phyloP scores from a whole-genome alignment of 2,113 vertebrate species.

The Calidris pygmaea region DNA sequence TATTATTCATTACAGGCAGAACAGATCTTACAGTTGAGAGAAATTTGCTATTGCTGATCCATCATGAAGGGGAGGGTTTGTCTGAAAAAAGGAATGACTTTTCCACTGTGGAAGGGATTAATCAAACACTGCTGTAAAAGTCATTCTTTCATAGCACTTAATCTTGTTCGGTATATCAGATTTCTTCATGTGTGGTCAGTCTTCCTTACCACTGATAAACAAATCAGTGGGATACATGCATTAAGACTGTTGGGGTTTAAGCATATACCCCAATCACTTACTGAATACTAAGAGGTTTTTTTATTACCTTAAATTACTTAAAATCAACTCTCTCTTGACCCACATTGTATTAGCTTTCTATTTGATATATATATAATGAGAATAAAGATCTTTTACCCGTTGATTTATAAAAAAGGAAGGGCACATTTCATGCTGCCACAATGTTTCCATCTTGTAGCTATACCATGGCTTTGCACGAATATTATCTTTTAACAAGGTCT shows the following conservation, averaged over 20 bases:
- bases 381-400: background rate
- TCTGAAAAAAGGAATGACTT: background rate
- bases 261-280: background rate
- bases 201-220: background rate
- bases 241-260: background rate
- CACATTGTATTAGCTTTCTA: background rate
- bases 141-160: background rate
- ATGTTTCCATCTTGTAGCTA: background rate
- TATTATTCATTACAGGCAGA: background rate
- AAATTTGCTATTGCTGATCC: background rate
- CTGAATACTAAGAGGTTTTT: background rate
- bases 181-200: constrained; percentile 14
- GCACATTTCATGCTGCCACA: background rate
- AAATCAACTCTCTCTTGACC: background rate
- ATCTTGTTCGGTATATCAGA: background rate
- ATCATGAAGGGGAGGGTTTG: background rate
- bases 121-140: background rate
- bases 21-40: background rate
- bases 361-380: background rate
- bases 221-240: background rate
- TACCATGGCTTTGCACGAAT: background rate
- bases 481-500: background rate
- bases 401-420: background rate
- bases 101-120: background rate
- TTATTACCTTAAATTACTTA: background rate